Conservation (phyloP, 1,140 invertebrate species). For the Neocloeon triangulifer region DNA sequence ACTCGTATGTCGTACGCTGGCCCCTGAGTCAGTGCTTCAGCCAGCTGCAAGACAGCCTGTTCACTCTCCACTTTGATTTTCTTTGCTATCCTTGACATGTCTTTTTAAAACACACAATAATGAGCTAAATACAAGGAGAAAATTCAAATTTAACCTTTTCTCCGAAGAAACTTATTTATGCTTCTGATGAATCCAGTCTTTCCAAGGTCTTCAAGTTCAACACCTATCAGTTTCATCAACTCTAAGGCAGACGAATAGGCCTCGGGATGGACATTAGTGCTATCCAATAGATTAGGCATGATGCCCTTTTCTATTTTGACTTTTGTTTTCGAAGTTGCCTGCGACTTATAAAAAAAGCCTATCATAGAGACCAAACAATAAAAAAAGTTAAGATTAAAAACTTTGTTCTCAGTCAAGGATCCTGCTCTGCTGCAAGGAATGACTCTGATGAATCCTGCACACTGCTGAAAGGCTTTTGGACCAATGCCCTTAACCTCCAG, state of each 20-base stretch:
- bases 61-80: conserved; percentile 26
- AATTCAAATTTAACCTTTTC: too few species aligned
- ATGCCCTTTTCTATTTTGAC: too few species aligned
- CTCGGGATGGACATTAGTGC: conserved; percentile 77
- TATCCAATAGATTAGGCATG: conserved; percentile 52
- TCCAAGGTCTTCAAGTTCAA: conserved; percentile 20
- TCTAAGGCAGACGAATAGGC: conserved; percentile 47
- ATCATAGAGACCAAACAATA: too few species aligned
- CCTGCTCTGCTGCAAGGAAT: conserved; percentile 20
- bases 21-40: conserved; percentile 34
- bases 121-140: too few species aligned
- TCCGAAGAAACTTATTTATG: too few species aligned
- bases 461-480: conserved; percentile 62
- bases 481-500: conserved; percentile 56
- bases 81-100: conserved; percentile 18
- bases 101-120: conserved; percentile 11
- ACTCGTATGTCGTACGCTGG: conserved; percentile 41
- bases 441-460: conserved; percentile 68
- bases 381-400: too few species aligned
- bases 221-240: conserved; percentile 12
- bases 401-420: too few species aligned
- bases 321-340: too few species aligned
- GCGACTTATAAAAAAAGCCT: too few species aligned
- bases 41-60: too few species aligned
- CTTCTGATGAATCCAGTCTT: conserved; percentile 21